These are phyloP conservation scores for Lasioglossum zephyrum DNA, from an alignment of 2,888 invertebrate species.

Conservation along the genomic window DNA sequence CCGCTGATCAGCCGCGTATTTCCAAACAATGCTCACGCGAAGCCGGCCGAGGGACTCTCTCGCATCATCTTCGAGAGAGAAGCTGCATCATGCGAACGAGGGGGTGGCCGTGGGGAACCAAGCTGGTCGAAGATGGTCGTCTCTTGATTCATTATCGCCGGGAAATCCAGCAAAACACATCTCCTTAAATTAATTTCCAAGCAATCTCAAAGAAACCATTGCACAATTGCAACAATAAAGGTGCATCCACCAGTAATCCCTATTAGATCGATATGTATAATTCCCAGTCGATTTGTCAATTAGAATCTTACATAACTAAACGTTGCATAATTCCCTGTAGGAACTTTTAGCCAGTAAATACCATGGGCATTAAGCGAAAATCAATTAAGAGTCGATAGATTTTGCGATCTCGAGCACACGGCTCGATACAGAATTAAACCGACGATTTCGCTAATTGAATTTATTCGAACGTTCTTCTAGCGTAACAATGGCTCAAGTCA, in stretches of 20 bases:
- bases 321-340: neutral
- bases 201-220: too few species aligned
- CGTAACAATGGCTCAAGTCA: neutral
- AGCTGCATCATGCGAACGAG: slow-evolving; percentile 4
- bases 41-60: slow-evolving; percentile 55
- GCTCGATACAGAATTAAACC: neutral
- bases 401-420: neutral
- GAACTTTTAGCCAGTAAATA: neutral
- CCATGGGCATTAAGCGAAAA: neutral
- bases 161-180: neutral
- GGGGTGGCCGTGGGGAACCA: slow-evolving; percentile 7
- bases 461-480: neutral
- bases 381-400: neutral
- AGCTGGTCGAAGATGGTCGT: slow-evolving; percentile 5
- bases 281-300: neutral
- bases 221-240: too few species aligned
- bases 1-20: slow-evolving; percentile 80
- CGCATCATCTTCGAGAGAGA: slow-evolving; percentile 63
- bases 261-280: neutral
- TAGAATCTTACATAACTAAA: neutral
- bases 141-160: slow-evolving; percentile 22
- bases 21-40: slow-evolving; percentile 81
- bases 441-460: neutral
- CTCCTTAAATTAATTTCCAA: too few species aligned
- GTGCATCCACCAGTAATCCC: neutral